Base-by-base conservation (phyloP, 2,888 invertebrate species). In the Pardosa pseudoannulata region DNA sequence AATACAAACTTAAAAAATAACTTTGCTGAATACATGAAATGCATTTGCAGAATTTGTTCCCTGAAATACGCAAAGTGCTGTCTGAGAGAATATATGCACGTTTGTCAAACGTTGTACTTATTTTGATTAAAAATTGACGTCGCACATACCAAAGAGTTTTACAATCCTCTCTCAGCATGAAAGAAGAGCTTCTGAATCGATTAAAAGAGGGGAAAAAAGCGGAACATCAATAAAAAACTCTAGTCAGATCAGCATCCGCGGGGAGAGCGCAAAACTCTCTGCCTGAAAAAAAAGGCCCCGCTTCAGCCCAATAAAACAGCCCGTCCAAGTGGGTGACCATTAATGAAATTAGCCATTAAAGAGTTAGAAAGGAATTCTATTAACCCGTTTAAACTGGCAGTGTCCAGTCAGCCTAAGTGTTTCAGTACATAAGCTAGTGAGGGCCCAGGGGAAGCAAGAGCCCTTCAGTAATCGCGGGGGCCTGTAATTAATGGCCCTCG, bases 401-500 rank as follows among this genome's bases (percentile, higher is more conserved):
- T 13, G 76, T 70, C 29, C 46, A 71, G 65, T 36, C 72, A 19
- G 56, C 62, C 79, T 76, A 80, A 87, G 75, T 87, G 87, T 87
- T 87, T 87, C 87, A 74, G 87, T 87, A 79, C 87, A 87, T 80
- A 87, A 80, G 87, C 80, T 73, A 29, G 31, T 23, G 32, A 28
- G 39, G 50, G 39, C 76, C 79, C 64, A 9, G 19, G 73, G 75
- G 79, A 79, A 32, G 39, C 29, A 6, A 16, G 65, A 72, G 81
- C 31, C 80, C 87, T 78, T 78, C 80, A 81, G 80, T 87, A 86
- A 79, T 79, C 85, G 87, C 73, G 81, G 75, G 81, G 80, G 41
- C 80, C 87, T 87, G 87, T 87, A 87, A 87, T 87, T 87, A 87
- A 87, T 87, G 87, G 78, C 81, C 76, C 87, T 87, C 87, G 87